Evolutionary conservation across 2,888 invertebrate species (phyloP).

Genomic region (Uropetala carovei): DNA sequence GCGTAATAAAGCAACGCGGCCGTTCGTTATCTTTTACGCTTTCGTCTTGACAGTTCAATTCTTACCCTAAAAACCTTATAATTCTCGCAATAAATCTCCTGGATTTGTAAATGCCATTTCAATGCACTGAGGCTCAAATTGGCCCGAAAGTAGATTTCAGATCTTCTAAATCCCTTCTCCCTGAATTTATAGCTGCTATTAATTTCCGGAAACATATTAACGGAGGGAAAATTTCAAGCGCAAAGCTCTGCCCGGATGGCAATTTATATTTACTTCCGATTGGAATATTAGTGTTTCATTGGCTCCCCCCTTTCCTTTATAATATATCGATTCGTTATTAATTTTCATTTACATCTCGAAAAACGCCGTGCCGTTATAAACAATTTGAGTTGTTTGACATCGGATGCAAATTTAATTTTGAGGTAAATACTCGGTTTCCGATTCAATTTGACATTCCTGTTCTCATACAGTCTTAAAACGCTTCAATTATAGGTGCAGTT

Average conservation of each 20-base stretch:
- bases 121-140: too few relatives aligned
- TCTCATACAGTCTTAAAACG: background rate
- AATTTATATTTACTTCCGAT: constrained; percentile 4
- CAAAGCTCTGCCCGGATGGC: background rate
- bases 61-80: background rate
- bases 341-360: constrained; percentile 29
- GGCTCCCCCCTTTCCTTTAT: constrained; percentile 31
- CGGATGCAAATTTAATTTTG: background rate
- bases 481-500: too few relatives aligned
- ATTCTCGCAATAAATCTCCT: background rate
- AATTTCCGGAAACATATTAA: constrained; percentile 18
- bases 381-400: background rate
- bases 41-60: background rate
- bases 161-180: background rate
- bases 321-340: background rate
- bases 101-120: too few relatives aligned
- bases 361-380: background rate
- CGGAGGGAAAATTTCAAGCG: constrained; percentile 8
- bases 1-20: too few relatives aligned
- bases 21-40: background rate
- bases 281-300: constrained; percentile 15
- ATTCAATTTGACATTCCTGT: background rate
- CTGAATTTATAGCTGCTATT: background rate
- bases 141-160: background rate
- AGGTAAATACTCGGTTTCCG: background rate